Evolutionary conservation across 2,888 invertebrate species (phyloP), one percentile per base, ranked within the genome.

Genomic region (Hirudinaria manillensis): DNA sequence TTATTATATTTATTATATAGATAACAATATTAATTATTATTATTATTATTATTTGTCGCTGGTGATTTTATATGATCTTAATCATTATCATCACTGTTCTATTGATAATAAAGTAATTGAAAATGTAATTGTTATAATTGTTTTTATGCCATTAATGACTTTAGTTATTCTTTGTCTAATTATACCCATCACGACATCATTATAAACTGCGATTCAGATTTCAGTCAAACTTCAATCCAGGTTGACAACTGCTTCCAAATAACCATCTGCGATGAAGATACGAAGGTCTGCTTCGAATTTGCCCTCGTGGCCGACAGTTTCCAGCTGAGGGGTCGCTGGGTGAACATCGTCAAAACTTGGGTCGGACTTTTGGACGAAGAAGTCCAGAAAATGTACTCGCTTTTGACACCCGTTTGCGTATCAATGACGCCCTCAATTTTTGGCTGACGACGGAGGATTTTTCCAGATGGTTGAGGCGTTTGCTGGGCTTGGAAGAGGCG

Each of bases 331-430:
- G 32, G 7, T 19, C 56, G 61, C n/a, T 73, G 73, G 73, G 73
- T 73, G 32, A 10, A 55, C n/a, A 6, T 61, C 38, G 36, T 73
- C 29, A 73, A 65, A 36, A 65, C 32, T 10, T 73, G 61, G 73
- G 56, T 73, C 19, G 73, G 73, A 13, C 21, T 56, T n/a, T 61
- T 45, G 27, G 65, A 73, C n/a, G 73, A 73, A 24, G 73, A 73
- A 2, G 38, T 73, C 10, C 38, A 73, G 21, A 38, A 21, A 56
- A 34, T 73, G 73, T 73, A n/a, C 38, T 51, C 32, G 6, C 7
- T 3, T 67, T 67, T 67, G 2, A 34, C 6, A 6, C 16, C 21
- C n/a, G 7, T n/a, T n/a, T 1, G 29, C 61, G 3, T 16, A 27
- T 61, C 10, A 61, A 16, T n/a, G 61, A 61, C n/a, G 13, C 10